Conservation (phyloP, 1,140 invertebrate genomes). For the Hesperophylax magnus region DNA sequence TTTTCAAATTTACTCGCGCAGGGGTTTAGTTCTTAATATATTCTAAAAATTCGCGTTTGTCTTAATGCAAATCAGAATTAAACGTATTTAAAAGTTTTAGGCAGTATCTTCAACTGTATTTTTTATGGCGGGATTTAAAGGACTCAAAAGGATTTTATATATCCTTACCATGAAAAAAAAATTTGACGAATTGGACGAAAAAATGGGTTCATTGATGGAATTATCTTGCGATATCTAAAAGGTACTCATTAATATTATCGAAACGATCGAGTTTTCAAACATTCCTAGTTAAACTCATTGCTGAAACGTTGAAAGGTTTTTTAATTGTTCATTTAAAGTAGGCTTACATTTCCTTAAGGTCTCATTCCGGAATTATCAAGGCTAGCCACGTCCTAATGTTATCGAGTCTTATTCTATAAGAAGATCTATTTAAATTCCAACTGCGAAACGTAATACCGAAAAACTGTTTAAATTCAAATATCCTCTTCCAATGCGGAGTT, state of each 20-base stretch:
- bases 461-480: conserved; percentile 41
- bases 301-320: neutral
- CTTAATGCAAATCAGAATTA: too few species aligned
- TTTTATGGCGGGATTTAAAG: too few species aligned
- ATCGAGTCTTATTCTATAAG: conserved; percentile 40
- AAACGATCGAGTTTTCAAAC: neutral
- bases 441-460: conserved; percentile 36
- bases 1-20: too few species aligned
- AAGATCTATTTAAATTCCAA: conserved; percentile 36
- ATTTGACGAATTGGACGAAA: too few species aligned
- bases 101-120: too few species aligned
- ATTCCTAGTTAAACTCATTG: neutral
- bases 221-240: too few species aligned
- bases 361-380: conserved; percentile 13
- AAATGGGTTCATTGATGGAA: too few species aligned
- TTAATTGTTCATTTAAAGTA: conserved; percentile 28
- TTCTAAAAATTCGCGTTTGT: too few species aligned
- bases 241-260: neutral
- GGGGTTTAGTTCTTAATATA: too few species aligned
- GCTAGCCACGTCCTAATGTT: conserved; percentile 23
- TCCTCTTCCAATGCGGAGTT: conserved; percentile 25
- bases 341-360: conserved; percentile 20
- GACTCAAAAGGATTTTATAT: too few species aligned
- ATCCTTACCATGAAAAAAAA: too few species aligned
- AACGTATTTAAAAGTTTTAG: too few species aligned